Evolutionary conservation across 2,797 vertebrate species (phyloP).

Genomic region (Pterois miles): DNA sequence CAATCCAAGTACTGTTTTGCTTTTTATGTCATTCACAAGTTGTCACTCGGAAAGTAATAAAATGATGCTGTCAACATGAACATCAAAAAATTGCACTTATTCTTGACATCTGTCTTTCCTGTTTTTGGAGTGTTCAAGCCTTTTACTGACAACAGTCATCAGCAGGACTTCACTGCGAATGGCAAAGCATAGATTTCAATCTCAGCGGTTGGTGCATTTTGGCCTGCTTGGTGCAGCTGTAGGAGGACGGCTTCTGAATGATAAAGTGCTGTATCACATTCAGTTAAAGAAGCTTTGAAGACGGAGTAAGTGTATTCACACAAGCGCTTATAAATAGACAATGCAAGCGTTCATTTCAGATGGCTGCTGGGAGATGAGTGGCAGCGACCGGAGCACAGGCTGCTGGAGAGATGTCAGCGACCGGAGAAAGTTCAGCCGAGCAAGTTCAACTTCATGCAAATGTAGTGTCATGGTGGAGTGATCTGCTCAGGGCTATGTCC

Average conservation of each 20-base stretch:
- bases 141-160: constrained; percentile 1
- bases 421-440: neutral
- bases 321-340: neutral
- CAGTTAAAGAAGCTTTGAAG: neutral
- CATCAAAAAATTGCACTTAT: constrained; percentile 14
- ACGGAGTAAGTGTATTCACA: neutral
- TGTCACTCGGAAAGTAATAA: constrained; percentile 18
- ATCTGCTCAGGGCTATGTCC: neutral
- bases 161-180: neutral
- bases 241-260: neutral
- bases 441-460: neutral
- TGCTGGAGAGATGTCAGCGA: neutral
- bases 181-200: neutral
- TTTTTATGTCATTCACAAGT: constrained; percentile 22
- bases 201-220: neutral
- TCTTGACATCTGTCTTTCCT: constrained; percentile 11
- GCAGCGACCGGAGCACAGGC: constrained; percentile 13
- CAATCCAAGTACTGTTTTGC: constrained; percentile 3
- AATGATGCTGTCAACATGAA: constrained; percentile 27
- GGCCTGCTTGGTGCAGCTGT: neutral
- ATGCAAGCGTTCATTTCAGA: neutral
- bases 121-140: neutral
- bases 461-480: neutral
- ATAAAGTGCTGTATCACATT: neutral
- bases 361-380: constrained; percentile 13